Percentiles rank a stretch among this genome's conserved stretches.
Conservation (phyloP, 1,140 invertebrate genomes). For the Lepidurus couesii region DNA sequence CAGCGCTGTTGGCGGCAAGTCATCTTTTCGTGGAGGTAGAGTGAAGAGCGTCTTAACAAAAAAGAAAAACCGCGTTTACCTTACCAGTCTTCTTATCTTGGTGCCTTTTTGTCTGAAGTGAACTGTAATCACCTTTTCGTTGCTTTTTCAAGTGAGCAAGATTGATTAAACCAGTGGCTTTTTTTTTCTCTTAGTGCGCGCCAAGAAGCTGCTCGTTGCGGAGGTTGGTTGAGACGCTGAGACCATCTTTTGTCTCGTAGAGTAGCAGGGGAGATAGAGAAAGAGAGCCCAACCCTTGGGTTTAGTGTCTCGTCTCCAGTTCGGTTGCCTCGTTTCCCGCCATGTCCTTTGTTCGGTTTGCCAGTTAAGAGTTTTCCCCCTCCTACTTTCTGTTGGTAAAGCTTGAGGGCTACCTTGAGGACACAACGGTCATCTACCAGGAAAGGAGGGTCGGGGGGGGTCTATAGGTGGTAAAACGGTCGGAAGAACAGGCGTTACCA, state of each 20-base stretch:
- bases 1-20: constrained; percentile 17
- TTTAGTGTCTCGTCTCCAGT: not conserved
- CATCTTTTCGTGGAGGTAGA: not conserved
- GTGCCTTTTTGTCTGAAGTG: too few species aligned
- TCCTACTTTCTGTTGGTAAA: constrained; percentile 6
- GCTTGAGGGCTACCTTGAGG: not conserved
- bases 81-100: too few species aligned
- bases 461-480: not conserved
- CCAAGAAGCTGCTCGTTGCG: not conserved
- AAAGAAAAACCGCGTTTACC: not conserved
- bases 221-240: not conserved
- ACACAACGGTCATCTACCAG: constrained; percentile 14
- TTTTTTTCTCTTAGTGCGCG: constrained; percentile 9
- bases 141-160: not conserved
- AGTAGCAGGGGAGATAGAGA: not conserved
- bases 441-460: not conserved
- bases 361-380: too few species aligned
- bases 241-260: constrained; percentile 7
- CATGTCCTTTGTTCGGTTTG: constrained; percentile 2
- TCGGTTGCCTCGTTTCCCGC: not conserved
- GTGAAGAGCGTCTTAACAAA: not conserved
- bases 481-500: not conserved
- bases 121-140: too few species aligned
- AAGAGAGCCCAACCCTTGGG: constrained; percentile 7
- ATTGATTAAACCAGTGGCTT: not conserved